These are phyloP conservation scores for Therioaphis trifolii DNA, from an alignment of 2,888 invertebrate species.

Conservation along the genomic window DNA sequence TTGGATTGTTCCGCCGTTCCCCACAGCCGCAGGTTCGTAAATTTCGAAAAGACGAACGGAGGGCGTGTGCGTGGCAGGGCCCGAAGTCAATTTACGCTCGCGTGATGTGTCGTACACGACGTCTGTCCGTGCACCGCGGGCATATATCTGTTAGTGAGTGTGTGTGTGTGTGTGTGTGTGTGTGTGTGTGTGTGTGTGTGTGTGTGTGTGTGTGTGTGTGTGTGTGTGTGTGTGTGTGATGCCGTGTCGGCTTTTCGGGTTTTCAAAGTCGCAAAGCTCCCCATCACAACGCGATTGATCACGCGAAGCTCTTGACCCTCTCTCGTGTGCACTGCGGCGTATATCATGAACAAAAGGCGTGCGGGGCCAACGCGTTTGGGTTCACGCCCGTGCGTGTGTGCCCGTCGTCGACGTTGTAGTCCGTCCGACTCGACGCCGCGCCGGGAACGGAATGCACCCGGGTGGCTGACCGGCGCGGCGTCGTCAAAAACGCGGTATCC, in stretches of 20 bases:
- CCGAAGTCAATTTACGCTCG: conserved; percentile 51
- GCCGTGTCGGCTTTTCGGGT: conserved; percentile 39
- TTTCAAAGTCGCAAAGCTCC: conserved; percentile 34
- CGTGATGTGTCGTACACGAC: conserved; percentile 42
- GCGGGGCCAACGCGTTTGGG: background rate
- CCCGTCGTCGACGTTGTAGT: too few relatives aligned
- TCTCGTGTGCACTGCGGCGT: background rate
- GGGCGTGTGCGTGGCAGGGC: background rate
- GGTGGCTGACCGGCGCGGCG: too few relatives aligned
- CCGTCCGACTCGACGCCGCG: conserved; percentile 10
- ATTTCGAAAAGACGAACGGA: conserved; percentile 30
- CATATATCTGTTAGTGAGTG: too few relatives aligned
- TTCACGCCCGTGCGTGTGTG: background rate
- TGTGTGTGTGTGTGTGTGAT: background rate
- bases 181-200: too few relatives aligned
- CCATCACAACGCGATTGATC: conserved; percentile 47
- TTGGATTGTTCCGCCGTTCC: conserved; percentile 52
- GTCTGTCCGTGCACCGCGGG: too few relatives aligned
- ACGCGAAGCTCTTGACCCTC: conserved; percentile 57
- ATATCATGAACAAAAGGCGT: background rate
- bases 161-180: too few relatives aligned
- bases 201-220: conserved; percentile 6
- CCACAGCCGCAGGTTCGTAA: conserved; percentile 19
- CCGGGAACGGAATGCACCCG: background rate
- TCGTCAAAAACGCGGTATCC: too few relatives aligned